A percentile compares a stretch with the other conserved stretches of the same genome.
Conservation (phyloP, 1,140 invertebrate species). For the Drosophila seguyi region DNA sequence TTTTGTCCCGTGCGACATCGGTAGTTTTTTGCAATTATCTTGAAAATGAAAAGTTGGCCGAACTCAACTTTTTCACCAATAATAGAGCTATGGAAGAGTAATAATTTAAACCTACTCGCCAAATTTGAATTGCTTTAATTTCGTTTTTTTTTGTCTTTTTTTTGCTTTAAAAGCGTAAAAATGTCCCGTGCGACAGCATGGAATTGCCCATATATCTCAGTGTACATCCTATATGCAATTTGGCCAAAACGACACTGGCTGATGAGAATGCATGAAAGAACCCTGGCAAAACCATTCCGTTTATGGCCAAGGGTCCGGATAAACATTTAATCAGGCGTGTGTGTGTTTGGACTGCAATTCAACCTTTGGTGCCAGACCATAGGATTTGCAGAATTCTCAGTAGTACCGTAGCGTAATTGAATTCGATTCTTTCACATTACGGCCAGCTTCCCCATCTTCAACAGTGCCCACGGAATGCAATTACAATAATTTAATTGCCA, state of each 20-base stretch:
- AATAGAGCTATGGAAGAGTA: too few relatives aligned
- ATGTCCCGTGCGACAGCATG: too few relatives aligned
- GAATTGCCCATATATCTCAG: neutral
- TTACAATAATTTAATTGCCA: slow-evolving; percentile 66
- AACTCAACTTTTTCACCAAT: too few relatives aligned
- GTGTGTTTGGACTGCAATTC: slow-evolving; percentile 42
- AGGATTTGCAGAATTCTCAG: neutral
- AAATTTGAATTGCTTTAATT: too few relatives aligned
- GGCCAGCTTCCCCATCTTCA: neutral
- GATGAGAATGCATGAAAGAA: slow-evolving; percentile 42
- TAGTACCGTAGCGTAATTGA: slow-evolving; percentile 27
- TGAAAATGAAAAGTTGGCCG: too few relatives aligned
- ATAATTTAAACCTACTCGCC: too few relatives aligned
- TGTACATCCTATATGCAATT: slow-evolving; percentile 41
- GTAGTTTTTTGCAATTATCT: too few relatives aligned
- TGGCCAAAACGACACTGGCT: slow-evolving; percentile 30
- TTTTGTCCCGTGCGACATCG: too few relatives aligned
- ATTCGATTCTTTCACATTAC: slow-evolving; percentile 28
- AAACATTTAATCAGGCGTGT: slow-evolving; percentile 45
- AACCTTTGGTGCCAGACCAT: neutral
- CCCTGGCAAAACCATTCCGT: slow-evolving; percentile 1
- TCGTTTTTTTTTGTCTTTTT: too few relatives aligned
- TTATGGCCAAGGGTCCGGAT: slow-evolving; percentile 23
- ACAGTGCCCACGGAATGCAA: slow-evolving; percentile 20
- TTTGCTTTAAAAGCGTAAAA: too few relatives aligned